A percentile compares a stretch with the other conserved stretches of the same genome.
These are phyloP conservation scores for Palythoa grandiflora DNA, from an alignment of 92 coral and sea anemone genomes.

Conservation along the genomic window DNA sequence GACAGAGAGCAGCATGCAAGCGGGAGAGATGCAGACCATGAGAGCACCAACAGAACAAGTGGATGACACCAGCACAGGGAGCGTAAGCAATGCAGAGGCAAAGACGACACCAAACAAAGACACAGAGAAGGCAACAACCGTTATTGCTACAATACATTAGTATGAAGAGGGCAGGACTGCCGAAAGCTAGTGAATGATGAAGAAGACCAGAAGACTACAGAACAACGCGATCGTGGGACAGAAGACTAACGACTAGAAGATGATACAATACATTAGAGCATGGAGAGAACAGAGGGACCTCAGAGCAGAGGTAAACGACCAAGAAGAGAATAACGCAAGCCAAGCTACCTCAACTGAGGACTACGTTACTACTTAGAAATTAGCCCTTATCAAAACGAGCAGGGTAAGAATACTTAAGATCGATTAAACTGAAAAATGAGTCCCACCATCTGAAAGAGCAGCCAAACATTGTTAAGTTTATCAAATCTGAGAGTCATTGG, in stretches of 20 bases:
- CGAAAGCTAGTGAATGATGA: not conserved
- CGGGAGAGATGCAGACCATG: not conserved
- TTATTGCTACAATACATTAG: too few relatives aligned
- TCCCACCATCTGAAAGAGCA: too few relatives aligned
- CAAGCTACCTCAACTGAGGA: not conserved
- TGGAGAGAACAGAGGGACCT: not conserved
- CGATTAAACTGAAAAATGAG: too few relatives aligned
- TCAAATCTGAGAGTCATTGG: too few relatives aligned
- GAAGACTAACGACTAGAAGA: too few relatives aligned
- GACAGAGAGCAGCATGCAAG: not conserved
- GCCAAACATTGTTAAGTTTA: too few relatives aligned
- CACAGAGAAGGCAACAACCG: not conserved
- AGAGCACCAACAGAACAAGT: conserved; percentile 8
- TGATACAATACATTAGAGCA: not conserved
- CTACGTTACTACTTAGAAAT: conserved; percentile 19
- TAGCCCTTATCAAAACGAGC: not conserved
- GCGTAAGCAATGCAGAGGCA: conserved; percentile 20
- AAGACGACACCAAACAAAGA: not conserved
- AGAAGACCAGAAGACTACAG: too few relatives aligned
- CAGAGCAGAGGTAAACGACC: conserved; percentile 30
- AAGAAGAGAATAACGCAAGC: not conserved
- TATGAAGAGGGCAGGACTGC: too few relatives aligned
- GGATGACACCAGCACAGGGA: conserved; percentile 18
- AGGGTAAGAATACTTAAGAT: too few relatives aligned
- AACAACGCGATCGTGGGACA: too few relatives aligned